Evolutionary conservation across 92 coral and sea anemone genomes (phyloP).

Genomic region (Zoanthus solanderi): DNA sequence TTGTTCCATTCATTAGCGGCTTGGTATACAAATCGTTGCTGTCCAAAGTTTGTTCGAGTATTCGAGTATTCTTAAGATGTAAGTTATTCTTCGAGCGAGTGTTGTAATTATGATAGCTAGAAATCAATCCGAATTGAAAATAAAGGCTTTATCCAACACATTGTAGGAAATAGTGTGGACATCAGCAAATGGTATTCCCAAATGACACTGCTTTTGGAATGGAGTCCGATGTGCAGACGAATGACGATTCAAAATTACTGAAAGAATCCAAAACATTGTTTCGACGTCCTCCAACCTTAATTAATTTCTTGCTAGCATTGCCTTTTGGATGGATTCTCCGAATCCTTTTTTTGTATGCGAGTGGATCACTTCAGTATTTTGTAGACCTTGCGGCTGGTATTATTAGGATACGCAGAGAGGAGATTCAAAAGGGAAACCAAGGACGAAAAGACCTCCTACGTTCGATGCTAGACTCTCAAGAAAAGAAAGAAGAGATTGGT

Average conservation of each 20-base stretch:
- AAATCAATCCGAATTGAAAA: no score
- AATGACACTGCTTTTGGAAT: neutral
- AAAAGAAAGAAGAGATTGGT: neutral
- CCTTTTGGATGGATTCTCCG: neutral
- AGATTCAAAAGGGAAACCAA: neutral
- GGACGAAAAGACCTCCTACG: neutral
- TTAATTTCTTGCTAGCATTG: neutral
- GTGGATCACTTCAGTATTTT: neutral
- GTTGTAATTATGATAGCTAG: no score
- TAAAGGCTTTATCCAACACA: no score
- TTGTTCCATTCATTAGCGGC: no score
- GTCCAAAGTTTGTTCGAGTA: no score
- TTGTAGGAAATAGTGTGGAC: neutral
- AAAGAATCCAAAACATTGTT: neutral
- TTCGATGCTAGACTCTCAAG: neutral
- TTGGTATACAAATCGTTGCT: no score
- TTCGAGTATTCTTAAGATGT: no score
- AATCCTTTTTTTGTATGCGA: neutral
- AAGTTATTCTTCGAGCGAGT: no score
- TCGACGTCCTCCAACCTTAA: neutral
- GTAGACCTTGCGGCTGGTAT: neutral
- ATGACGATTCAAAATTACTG: neutral
- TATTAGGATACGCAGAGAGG: neutral
- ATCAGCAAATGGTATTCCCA: neutral
- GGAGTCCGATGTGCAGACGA: neutral